phyloP scores from a whole-genome alignment of 1,140 invertebrate species.

The Galleria mellonella region DNA sequence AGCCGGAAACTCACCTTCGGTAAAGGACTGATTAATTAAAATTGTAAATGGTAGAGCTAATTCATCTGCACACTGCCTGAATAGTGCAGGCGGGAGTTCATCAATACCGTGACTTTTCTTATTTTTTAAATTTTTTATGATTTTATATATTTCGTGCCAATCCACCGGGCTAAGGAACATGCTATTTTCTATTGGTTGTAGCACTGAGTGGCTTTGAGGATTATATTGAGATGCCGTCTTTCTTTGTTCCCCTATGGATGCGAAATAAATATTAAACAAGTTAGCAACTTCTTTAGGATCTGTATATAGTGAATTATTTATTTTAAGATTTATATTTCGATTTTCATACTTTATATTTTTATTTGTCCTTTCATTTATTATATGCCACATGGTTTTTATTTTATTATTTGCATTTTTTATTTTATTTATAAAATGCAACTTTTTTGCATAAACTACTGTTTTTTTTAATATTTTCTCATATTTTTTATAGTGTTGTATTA shows the following conservation, averaged over 20 bases:
- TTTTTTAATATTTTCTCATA: constrained; percentile 15
- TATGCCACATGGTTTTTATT: constrained; percentile 8
- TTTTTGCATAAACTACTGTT: constrained; percentile 8
- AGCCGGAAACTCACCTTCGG: not conserved
- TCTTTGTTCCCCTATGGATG: not conserved
- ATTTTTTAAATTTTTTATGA: constrained; percentile 4
- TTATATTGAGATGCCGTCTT: too few relatives aligned
- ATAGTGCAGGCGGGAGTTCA: not conserved
- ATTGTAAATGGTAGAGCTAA: not conserved
- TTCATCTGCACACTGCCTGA: constrained; percentile 3
- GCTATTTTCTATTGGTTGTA: not conserved
- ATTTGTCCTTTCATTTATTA: constrained; percentile 7
- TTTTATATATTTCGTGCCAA: not conserved
- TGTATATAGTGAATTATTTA: not conserved
- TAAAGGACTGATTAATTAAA: not conserved
- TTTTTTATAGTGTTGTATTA: constrained; percentile 15
- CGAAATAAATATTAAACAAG: not conserved
- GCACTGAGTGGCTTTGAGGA: too few relatives aligned
- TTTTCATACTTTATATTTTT: constrained; percentile 2
- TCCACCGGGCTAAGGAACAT: constrained; percentile 1
- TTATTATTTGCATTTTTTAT: constrained; percentile 3
- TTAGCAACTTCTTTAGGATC: not conserved
- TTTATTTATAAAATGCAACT: constrained; percentile 7
- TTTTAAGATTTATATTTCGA: constrained; percentile 2
- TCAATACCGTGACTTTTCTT: constrained; percentile 2